Evolutionary conservation across 2,797 vertebrate species (phyloP).

Genomic region (Centroberyx gerrardi): DNA sequence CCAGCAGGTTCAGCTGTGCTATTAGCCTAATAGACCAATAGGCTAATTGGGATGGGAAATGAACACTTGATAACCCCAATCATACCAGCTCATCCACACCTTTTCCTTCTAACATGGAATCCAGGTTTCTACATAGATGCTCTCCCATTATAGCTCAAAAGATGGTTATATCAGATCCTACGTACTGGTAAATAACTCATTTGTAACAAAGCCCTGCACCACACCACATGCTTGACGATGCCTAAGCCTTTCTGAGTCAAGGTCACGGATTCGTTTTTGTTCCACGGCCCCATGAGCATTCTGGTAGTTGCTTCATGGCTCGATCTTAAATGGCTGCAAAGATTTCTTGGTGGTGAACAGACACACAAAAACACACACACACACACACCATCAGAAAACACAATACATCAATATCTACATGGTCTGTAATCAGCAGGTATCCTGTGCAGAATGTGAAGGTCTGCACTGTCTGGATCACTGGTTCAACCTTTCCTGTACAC

Average conservation of each 20-base stretch:
- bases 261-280: conserved; percentile 71
- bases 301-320: conserved; percentile 50
- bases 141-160: conserved; percentile 1
- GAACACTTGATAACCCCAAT: conserved; percentile 12
- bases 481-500: conserved; percentile 65
- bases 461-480: conserved; percentile 67
- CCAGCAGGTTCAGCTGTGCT: not conserved
- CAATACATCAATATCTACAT: not conserved
- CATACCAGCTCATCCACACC: not conserved
- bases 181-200: conserved; percentile 51
- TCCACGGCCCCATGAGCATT: conserved; percentile 56
- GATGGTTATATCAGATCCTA: conserved; percentile 31
- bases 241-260: conserved; percentile 54
- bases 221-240: conserved; percentile 32
- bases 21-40: not conserved
- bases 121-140: conserved; percentile 38
- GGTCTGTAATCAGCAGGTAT: conserved; percentile 61
- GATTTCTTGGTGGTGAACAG: conserved; percentile 34
- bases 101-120: conserved; percentile 24
- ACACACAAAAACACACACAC: conserved; percentile 16
- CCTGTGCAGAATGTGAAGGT: conserved; percentile 44
- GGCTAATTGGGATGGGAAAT: not conserved
- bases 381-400: not conserved
- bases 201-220: conserved; percentile 46
- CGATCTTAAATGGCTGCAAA: conserved; percentile 50